Base-by-base conservation (phyloP, 1,140 invertebrate species). In the Drosophila hydei region DNA sequence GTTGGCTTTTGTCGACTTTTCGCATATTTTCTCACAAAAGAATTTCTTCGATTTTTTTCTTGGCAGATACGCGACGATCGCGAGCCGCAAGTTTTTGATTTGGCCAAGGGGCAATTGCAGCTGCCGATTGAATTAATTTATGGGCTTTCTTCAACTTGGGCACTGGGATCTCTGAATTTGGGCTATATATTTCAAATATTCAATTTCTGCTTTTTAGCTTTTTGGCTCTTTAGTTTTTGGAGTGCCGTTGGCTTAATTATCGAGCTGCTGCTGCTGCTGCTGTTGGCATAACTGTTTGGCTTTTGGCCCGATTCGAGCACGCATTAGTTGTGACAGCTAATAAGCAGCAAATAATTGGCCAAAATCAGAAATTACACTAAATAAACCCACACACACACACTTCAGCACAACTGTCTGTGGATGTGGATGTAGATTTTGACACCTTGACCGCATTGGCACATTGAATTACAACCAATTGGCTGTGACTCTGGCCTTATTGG, bases 1-100 rank as follows among this genome's bases (percentile, higher is more conserved):
- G 23, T 23, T 47, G 33, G 43, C 59, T 23, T 40, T 69, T 48
- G 65, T 68, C 69, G 72, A 72, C 61, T 80, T 75, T 81, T 80
- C 62, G 77, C 74, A 87, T 81, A 80, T 85, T 87, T 85, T 85
- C 80, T 75, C 81, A 85, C 81, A 80, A 85, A 77, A 87, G 80
- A 87, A 85, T 87, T 75, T 85, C 65, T 75, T 75, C 45, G 65
- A 62, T 76, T 58, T 45, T 45, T 19, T 61, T 50, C 54, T 43
- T 52, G 33, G 50, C 36, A 47, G 19, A 21, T 25, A 16, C 38
- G 38, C 42, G 43, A 73, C 55, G 52, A 55, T 71, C 52, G 21
- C 52, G 21, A 5, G 21, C 33, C 30, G 30, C 55, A 52, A 75
- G 19, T 16, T 42, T 42, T 42, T 42, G 38, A 42, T 16, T 78